A percentile compares a stretch with the other conserved stretches of the same genome.
Conservation (phyloP, 2,113 vertebrate genomes). For the Tyrannus savana region DNA sequence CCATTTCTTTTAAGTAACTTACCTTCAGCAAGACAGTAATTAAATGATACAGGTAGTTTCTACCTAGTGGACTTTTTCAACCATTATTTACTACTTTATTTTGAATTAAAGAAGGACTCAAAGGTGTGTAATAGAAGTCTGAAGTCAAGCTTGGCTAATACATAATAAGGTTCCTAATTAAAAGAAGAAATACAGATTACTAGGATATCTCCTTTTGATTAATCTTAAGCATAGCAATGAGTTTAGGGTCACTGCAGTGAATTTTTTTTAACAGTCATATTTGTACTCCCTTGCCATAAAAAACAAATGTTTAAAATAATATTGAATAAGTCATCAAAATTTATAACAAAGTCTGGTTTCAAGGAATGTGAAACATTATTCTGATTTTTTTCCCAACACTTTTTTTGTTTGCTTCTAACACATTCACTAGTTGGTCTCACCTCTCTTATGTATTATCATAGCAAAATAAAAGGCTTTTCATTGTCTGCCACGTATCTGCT, state of each 20-base stretch:
- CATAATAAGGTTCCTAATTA: background rate
- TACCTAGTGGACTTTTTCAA: background rate
- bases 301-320: background rate
- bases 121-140: background rate
- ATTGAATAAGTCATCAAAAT: background rate
- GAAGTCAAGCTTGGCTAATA: background rate
- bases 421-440: background rate
- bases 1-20: background rate
- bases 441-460: conserved; percentile 14
- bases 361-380: background rate
- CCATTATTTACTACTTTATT: background rate
- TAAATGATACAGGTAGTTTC: background rate
- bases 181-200: background rate
- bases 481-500: conserved; percentile 58
- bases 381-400: background rate
- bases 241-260: background rate
- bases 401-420: background rate
- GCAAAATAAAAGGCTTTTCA: conserved; percentile 37
- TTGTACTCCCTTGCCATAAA: background rate
- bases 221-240: background rate
- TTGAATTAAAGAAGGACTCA: background rate
- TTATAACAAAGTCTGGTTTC: background rate
- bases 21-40: background rate
- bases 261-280: background rate
- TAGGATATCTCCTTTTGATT: background rate